Conservation (phyloP, 2,888 invertebrate genomes). For the Augochlorella aurata region DNA sequence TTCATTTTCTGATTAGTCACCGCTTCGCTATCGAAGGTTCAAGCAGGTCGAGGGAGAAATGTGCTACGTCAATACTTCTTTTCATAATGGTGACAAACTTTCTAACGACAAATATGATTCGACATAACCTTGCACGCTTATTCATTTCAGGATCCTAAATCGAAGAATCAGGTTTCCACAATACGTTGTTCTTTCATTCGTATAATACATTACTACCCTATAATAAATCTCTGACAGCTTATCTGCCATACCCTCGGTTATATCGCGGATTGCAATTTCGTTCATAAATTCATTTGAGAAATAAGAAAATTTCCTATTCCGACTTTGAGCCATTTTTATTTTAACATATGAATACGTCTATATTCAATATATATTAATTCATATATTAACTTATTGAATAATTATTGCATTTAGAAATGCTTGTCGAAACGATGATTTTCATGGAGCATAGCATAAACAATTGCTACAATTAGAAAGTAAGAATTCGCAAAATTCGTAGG, state of each 20-base stretch:
- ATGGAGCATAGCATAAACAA: too few relatives aligned
- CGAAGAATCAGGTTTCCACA: background rate
- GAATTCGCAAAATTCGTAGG: too few relatives aligned
- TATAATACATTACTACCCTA: background rate
- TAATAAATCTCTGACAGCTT: background rate
- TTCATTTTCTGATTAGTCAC: conserved; percentile 15
- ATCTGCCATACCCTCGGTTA: background rate
- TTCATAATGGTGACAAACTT: conserved; percentile 1
- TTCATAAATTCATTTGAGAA: background rate
- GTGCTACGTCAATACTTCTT: conserved; percentile 7
- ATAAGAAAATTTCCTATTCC: too few relatives aligned
- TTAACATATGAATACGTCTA: too few relatives aligned
- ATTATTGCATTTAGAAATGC: too few relatives aligned
- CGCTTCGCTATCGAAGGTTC: conserved; percentile 1
- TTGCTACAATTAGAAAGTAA: too few relatives aligned
- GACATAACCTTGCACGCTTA: background rate
- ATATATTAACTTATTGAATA: too few relatives aligned
- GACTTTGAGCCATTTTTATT: too few relatives aligned
- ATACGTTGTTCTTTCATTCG: background rate
- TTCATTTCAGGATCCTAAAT: background rate
- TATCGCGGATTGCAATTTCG: background rate
- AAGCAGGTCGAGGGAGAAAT: conserved; percentile 12
- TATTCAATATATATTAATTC: too few relatives aligned
- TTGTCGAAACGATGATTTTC: too few relatives aligned
- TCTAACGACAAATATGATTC: background rate